Evolutionary conservation across 2,113 vertebrate species (phyloP), one percentile per base, ranked within the genome.

Genomic region (Dipodomys stephensi): DNA sequence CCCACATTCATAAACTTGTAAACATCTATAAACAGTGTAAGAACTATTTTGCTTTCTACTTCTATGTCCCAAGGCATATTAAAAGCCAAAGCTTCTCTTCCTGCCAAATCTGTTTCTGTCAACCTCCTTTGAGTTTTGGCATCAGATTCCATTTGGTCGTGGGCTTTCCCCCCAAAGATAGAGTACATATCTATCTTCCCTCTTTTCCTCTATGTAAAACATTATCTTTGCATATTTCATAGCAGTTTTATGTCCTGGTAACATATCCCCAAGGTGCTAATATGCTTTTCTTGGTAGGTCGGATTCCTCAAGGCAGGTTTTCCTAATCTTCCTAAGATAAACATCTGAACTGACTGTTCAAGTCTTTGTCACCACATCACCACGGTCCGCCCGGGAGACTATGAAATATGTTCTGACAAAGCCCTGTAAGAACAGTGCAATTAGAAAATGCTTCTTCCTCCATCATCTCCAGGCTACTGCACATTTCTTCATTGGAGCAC

Each of bases 1-100:
- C n/a, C 83, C 7, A 4, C 0, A 5, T 49, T 68, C 7, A 1
- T 0, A 5, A 2, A 27, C 57, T 35, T 67, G 25, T 39, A 62
- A 39, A 39, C 5, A 39, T 39, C 39, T 39, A 39, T 39, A 8
- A 27, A 7, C 25, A 39, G 62, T 4, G 3, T 77, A 28, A 23
- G 35, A 93, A 62, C n/a, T 72, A 10, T 10, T 20, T 62, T 10
- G 30, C 20, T 49, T 60, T 23, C 27, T 74, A 13, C n/a, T 71
- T 79, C 71, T 67, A 35, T 11, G 57, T 57, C 72, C 6, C 22
- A 68, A 67, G 46, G 73, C 25, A 39, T 53, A 46, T 53, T 25
- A 68, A 78, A 25, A 25, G 46, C 78, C 65, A 80, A 78, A 46
- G 44, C 53, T 11, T 64, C 57, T 44, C 78, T 78, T 76, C 65